phyloP scores from a whole-genome alignment of 2,888 invertebrate species.

The Tenodera sinensis region DNA sequence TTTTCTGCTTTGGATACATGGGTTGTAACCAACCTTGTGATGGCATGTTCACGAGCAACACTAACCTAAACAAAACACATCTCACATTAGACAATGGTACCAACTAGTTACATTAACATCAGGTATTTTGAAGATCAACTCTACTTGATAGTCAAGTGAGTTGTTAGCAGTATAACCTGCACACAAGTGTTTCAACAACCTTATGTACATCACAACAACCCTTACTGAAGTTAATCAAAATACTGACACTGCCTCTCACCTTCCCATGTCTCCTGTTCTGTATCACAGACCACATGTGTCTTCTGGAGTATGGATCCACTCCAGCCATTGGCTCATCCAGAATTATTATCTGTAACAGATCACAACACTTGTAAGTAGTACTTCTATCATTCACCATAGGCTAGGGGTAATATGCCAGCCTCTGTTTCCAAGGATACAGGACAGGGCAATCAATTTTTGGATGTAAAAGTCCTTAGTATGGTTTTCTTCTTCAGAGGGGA shows the following conservation, averaged over 20 bases:
- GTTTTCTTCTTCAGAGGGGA: too few species aligned
- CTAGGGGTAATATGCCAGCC: too few species aligned
- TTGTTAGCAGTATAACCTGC: slow-evolving; percentile 65
- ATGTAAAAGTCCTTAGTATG: too few species aligned
- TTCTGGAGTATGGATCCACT: slow-evolving; percentile 77
- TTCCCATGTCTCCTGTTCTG: slow-evolving; percentile 71
- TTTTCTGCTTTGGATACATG: slow-evolving; percentile 72
- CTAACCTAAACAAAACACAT: slow-evolving; percentile 45
- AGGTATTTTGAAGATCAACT: too few species aligned
- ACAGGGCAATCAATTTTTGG: too few species aligned
- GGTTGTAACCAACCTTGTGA: slow-evolving; percentile 62
- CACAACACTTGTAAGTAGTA: neutral
- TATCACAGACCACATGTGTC: slow-evolving; percentile 77
- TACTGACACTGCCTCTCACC: slow-evolving; percentile 43
- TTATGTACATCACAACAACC: neutral
- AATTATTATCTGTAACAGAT: slow-evolving; percentile 64
- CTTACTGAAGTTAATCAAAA: too few species aligned
- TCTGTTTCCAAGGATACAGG: too few species aligned
- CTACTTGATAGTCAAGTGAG: too few species aligned
- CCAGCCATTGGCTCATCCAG: slow-evolving; percentile 86
- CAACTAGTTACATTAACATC: too few species aligned
- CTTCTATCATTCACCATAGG: too few species aligned
- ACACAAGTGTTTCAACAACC: neutral
- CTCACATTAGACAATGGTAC: too few species aligned
- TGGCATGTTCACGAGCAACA: slow-evolving; percentile 64